Base-by-base conservation (phyloP, 1,140 invertebrate genomes). In the Colletes gigas region DNA sequence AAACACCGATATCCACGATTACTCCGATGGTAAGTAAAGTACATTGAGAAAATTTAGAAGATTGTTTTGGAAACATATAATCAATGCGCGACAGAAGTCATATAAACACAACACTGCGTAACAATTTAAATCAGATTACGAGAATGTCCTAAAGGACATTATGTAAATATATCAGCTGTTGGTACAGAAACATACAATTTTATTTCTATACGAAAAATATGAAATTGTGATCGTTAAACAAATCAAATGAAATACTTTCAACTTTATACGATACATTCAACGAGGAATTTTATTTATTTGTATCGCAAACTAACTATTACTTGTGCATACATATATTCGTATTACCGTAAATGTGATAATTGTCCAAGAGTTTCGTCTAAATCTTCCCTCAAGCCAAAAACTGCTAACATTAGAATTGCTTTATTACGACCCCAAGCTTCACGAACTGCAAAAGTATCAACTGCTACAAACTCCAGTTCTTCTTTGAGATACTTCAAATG, bases 401-500 rank as follows among this genome's bases (percentile, higher is more conserved):
- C 73, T 3, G 86, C 76, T 78, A 92, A 41, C 3, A 87, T 88
- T 7, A 87, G 12, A 1, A 89, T 89, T 39, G 76, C 17, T 67
- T 21, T n/a, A 39, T 47, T 75, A 1, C 68, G 66, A 17, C 81
- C 75, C 80, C 84, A 88, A 17, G 12, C 67, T 59, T 85, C 66
- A 30, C 82, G 82, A 14, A 87, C 47, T 0, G 52, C 44, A 9
- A 88, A 39, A 0, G 55, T 78, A 9, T 74, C 87, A 14, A 89
- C 21, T 1, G 86, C 82, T 1, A 30, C 3, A 66, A 69, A 86
- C 50, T 82, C 65, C 9, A 85, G 9, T 66, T 92, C 86, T 0
- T 79, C 17, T 0, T 88, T 47, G 0, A 92, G 81, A 63, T 88
- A 89, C 52, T 78, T 83, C 52, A 92, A 68, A 80, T 91, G 91